Evolutionary conservation across 2,888 invertebrate species (phyloP).

Genomic region (Latrodectus elegans): DNA sequence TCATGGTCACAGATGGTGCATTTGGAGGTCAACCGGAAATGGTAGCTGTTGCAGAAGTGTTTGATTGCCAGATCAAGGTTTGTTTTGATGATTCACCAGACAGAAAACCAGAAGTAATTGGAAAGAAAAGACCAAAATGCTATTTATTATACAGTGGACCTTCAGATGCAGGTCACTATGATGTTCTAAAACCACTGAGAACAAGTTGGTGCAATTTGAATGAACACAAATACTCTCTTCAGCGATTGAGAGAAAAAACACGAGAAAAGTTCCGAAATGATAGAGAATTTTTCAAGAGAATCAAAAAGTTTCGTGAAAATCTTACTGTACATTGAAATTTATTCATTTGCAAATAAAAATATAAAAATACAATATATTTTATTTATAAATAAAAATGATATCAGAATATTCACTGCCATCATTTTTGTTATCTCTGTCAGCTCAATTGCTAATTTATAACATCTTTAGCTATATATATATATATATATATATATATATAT

Average conservation of each 20-base stretch:
- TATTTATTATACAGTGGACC: neutral
- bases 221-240: neutral
- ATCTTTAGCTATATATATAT: too few relatives aligned
- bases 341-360: too few relatives aligned
- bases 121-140: neutral
- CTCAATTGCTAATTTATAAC: too few relatives aligned
- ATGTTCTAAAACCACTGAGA: neutral
- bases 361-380: too few relatives aligned
- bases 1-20: neutral
- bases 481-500: too few relatives aligned
- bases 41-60: neutral
- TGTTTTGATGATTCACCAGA: neutral
- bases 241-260: neutral
- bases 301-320: too few relatives aligned
- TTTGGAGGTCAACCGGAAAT: slow-evolving; percentile 8
- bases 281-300: too few relatives aligned
- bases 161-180: neutral
- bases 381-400: too few relatives aligned
- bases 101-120: neutral
- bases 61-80: neutral
- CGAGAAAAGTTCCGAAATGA: neutral
- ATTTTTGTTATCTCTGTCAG: too few relatives aligned
- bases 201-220: neutral
- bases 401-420: too few relatives aligned
- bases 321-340: too few relatives aligned